phyloP scores from a whole-genome alignment of 2,797 vertebrate genomes.

The Propithecus deckenii region DNA sequence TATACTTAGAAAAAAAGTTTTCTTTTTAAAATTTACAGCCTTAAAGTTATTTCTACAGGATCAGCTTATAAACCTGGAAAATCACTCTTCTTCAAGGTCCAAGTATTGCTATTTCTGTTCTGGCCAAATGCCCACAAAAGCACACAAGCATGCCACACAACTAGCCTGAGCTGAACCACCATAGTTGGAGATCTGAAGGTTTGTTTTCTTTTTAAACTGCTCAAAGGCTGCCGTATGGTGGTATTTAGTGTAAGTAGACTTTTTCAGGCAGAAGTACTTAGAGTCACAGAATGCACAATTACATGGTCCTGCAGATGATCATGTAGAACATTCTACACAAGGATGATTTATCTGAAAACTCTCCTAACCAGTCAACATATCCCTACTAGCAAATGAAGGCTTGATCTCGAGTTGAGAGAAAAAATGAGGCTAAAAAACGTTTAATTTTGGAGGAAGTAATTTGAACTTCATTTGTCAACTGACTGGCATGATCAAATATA shows the following conservation, averaged over 20 bases:
- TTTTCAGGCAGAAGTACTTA: slow-evolving; percentile 60
- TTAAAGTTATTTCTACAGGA: slow-evolving; percentile 51
- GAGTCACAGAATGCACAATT: slow-evolving; percentile 40
- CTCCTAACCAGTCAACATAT: neutral
- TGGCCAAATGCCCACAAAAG: slow-evolving; percentile 69
- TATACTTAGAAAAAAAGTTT: neutral
- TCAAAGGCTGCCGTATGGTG: slow-evolving; percentile 29
- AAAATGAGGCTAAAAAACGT: neutral
- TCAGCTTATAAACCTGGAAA: slow-evolving; percentile 63
- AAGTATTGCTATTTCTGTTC: slow-evolving; percentile 63
- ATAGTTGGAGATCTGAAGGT: slow-evolving; percentile 57
- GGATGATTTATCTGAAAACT: neutral
- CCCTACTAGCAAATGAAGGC: neutral
- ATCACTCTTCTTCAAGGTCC: slow-evolving; percentile 54
- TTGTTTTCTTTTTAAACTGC: slow-evolving; percentile 67
- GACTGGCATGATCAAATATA: neutral
- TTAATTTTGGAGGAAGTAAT: slow-evolving; percentile 24
- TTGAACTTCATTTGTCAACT: neutral
- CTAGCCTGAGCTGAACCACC: slow-evolving; percentile 50
- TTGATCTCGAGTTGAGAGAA: neutral
- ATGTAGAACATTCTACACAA: neutral
- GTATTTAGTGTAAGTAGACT: slow-evolving; percentile 44
- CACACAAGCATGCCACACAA: slow-evolving; percentile 64
- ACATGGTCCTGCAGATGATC: neutral
- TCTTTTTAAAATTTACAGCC: slow-evolving; percentile 31